Evolutionary conservation across 2,888 invertebrate species (phyloP).

Genomic region (Parthenolecanium corni): DNA sequence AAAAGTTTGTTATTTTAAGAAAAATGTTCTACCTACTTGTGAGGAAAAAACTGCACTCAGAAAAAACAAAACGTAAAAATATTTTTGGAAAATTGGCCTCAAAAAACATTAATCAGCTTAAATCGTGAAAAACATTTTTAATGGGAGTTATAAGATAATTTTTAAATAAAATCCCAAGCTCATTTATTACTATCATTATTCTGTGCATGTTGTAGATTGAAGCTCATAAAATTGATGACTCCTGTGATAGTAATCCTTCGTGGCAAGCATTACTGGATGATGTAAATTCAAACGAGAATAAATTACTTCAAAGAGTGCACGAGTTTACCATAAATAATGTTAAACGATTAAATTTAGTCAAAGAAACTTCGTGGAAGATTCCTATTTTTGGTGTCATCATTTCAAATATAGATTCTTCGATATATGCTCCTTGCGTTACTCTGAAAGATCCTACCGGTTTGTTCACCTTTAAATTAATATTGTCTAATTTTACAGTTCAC

Average conservation of each 20-base stretch:
- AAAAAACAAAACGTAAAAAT: no score
- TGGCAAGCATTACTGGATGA: constrained; percentile 28
- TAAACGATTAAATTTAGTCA: constrained; percentile 8
- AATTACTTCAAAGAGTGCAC: not conserved
- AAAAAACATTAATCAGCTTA: no score
- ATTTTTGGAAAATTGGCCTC: no score
- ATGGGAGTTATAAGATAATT: no score
- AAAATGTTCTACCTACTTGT: no score
- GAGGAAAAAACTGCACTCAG: no score
- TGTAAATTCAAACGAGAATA: not conserved
- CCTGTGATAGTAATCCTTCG: constrained; percentile 25
- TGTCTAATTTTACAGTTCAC: not conserved
- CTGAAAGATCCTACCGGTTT: constrained; percentile 35
- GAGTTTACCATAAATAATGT: constrained; percentile 6
- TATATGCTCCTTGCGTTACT: constrained; percentile 35
- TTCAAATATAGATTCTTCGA: constrained; percentile 34
- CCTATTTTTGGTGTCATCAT: constrained; percentile 36
- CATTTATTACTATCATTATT: no score
- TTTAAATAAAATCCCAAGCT: no score
- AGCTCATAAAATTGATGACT: not conserved
- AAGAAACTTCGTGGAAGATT: constrained; percentile 30
- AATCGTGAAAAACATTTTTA: no score
- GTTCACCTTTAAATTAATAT: not conserved
- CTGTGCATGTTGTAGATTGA: not conserved
- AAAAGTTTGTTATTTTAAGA: no score